Conservation (phyloP, 2,113 vertebrate species). For the Tragelaphus buxtoni region DNA sequence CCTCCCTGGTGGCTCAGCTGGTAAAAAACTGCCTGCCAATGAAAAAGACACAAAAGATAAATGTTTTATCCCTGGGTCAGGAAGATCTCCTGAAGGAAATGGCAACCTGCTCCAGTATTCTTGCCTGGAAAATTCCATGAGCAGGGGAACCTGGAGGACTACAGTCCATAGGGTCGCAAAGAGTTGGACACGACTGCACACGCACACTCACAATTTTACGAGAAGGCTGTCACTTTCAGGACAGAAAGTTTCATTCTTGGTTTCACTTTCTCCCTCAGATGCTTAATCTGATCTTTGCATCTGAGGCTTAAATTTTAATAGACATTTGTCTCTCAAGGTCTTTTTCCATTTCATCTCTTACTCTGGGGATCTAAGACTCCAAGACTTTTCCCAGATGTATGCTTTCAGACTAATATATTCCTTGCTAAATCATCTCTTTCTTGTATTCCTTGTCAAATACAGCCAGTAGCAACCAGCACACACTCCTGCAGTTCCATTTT, state of each 20-base stretch:
- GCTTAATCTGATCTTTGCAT: not conserved
- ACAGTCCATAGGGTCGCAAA: not conserved
- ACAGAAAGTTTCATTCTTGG: not conserved
- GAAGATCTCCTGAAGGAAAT: not conserved
- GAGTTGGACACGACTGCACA: not conserved
- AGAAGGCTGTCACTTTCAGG: not conserved
- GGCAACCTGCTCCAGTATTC: not conserved
- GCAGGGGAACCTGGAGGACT: not conserved
- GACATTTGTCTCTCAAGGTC: not conserved
- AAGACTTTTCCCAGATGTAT: not conserved
- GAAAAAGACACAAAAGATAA: not conserved
- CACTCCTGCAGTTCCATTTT: not conserved
- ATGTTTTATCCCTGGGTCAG: not conserved
- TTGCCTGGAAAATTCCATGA: not conserved
- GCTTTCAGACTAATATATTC: not conserved
- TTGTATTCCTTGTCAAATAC: not conserved
- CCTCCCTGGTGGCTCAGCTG: not conserved
- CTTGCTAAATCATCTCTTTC: not conserved
- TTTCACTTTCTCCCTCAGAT: not conserved
- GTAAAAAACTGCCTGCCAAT: not conserved
- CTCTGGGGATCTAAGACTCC: not conserved
- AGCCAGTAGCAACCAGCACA: not conserved
- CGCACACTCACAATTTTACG: not conserved
- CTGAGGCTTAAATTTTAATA: not conserved
- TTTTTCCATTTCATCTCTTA: not conserved